Evolutionary conservation across 2,797 vertebrate species (phyloP).

Genomic region (Tokudaia muenninki): DNA sequence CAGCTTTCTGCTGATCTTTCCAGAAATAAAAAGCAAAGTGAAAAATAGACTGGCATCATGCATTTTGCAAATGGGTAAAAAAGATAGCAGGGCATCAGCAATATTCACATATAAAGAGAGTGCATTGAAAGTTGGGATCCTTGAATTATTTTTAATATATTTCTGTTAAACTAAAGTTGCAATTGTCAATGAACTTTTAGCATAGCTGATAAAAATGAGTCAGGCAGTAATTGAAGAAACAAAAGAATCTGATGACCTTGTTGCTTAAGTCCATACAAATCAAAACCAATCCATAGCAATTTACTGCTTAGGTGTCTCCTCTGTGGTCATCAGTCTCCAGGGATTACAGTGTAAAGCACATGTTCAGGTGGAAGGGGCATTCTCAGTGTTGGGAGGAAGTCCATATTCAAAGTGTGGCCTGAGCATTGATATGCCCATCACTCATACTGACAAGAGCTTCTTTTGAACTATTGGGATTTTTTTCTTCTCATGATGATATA

Average conservation of each 20-base stretch:
- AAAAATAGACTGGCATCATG: slow-evolving; percentile 78
- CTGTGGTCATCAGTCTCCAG: slow-evolving; percentile 63
- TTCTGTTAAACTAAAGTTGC: slow-evolving; percentile 68
- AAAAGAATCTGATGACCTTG: slow-evolving; percentile 69
- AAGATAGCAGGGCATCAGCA: slow-evolving; percentile 75
- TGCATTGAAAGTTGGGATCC: slow-evolving; percentile 65
- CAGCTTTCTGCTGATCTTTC: slow-evolving; percentile 78
- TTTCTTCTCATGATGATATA: not conserved
- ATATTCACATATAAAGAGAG: slow-evolving; percentile 69
- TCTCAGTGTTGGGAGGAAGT: not conserved
- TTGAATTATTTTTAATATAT: slow-evolving; percentile 81
- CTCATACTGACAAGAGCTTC: not conserved
- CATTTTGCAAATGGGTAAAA: slow-evolving; percentile 48
- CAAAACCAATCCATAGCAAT: slow-evolving; percentile 78
- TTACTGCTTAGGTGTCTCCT: slow-evolving; percentile 69
- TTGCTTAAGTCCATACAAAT: slow-evolving; percentile 74
- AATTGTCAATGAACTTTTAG: slow-evolving; percentile 71
- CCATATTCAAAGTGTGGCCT: not conserved
- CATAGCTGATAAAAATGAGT: slow-evolving; percentile 70
- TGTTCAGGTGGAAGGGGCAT: not conserved
- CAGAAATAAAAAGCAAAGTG: slow-evolving; percentile 79
- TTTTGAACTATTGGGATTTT: not conserved
- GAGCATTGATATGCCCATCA: not conserved
- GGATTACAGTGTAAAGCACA: slow-evolving; percentile 41
- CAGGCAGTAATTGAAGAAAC: slow-evolving; percentile 69